Evolutionary conservation across 2,888 invertebrate genomes (phyloP), one percentile per base, ranked within the genome.

Genomic region (Tholera decimalis): DNA sequence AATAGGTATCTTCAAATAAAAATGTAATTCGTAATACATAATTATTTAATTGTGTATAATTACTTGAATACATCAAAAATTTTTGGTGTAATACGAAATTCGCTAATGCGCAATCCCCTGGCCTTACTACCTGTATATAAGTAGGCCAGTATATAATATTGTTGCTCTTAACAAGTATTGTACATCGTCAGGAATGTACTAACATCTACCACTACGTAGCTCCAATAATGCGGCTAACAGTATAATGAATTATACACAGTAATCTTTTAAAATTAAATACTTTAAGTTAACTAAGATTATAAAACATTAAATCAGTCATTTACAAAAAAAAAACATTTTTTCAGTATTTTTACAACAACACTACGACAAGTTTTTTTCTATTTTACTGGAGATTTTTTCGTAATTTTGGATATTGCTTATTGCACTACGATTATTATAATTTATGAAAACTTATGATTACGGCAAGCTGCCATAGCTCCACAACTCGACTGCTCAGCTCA

Each of bases 121-220:
- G 88, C 92, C 90, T 64, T 41, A 59, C 80, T 76, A 86, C 86
- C 83, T 84, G 82, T 83, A 73, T 78, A 83, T 84, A 83, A 84
- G 79, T 91, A 90, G 91, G 92, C 91, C 92, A 88, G 87, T 70
- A 56, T 44, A 61, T 69, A 83, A 83, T 84, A 84, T 79, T 88
- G 86, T 83, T 87, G 85, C 85, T 85, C 82, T 84, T 84, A 86
- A 84, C 79, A 83, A 83, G 83, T 90, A 92, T 92, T 90, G 94
- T 94, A 94, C 94, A 94, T 93, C 75, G 44, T 90, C 88, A 90
- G 94, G 94, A 94, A 94, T 94, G 95, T 94, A 95, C 94, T 91
- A 90, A 86, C 85, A 85, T 85, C 90, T 91, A 91, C 79, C 56
- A 76, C 92, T 93, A 92, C 86, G 87, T 88, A 90, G 86, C 88